Base-by-base conservation (phyloP, 1,140 invertebrate species). In the Bombus sibiricus region DNA sequence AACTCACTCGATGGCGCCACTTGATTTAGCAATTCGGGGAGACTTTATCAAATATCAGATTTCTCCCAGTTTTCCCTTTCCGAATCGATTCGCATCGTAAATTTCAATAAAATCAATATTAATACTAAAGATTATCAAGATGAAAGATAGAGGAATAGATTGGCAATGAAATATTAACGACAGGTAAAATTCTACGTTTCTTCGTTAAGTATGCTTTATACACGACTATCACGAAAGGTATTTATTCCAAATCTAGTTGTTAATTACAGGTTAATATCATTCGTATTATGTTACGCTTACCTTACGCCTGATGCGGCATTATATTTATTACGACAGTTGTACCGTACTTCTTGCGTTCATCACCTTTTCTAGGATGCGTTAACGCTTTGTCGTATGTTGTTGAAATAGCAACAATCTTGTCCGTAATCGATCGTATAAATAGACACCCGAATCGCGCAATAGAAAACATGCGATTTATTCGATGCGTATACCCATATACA, bases 1-100 rank as follows among this genome's bases (percentile, higher is more conserved):
- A 18, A 8, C 47, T 43, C 62, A 25, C 64, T 18, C 8, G 81
- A 83, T 83, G 81, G 74, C 81, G 81, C 81, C 81, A 83, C 81
- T 4, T 15, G 57, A 68, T 53, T 83, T 10, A 39, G 5, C 13
- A n/a, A 25, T 2, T 41, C 2, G 32, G 2, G 0, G 37, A 64
- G 57, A 9, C 3, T 22, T 13, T 25, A 8, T 22, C 10, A 6
- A 43, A 69, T 71, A 25, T 68, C 34, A 8, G 5, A 28, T 28
- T 15, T 32, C 62, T 41, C 8, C 5, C 9, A 2, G 18, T n/a
- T 32, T 37, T 76, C 4, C 9, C 22, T n/a, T 53, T 28, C 18
- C 41, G 4, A 47, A 3, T 32, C 12, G 15, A n/a, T 41, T 41
- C 6, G n/a, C 22, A 47, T 22, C 10, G n/a, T 32, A n/a, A 39